phyloP scores from a whole-genome alignment of 1,140 invertebrate genomes.

The Contarinia nasturtii region DNA sequence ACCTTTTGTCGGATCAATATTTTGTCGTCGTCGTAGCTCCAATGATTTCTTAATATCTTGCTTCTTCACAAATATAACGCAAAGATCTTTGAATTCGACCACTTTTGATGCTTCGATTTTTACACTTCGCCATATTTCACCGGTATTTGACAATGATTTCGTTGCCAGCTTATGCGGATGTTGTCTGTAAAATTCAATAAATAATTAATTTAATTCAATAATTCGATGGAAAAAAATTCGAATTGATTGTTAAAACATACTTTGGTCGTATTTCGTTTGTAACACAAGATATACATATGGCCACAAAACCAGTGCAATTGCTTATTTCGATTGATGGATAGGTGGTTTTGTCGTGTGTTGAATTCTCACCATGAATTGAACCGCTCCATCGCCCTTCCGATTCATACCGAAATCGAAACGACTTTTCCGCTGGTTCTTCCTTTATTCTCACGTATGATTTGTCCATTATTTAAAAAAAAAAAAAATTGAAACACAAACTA shows the following conservation, averaged over 20 bases:
- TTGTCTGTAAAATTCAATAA: constrained; percentile 30
- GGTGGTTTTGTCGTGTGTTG: constrained; percentile 76
- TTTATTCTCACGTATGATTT: constrained; percentile 48
- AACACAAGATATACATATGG: constrained; percentile 76
- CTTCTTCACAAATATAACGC: constrained; percentile 92
- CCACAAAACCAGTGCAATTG: constrained; percentile 52
- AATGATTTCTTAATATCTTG: constrained; percentile 84
- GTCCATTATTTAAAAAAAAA: too few relatives aligned
- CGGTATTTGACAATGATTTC: constrained; percentile 76
- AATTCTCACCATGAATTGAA: constrained; percentile 80
- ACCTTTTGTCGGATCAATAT: constrained; percentile 91
- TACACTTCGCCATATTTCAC: constrained; percentile 61
- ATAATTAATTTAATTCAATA: neutral
- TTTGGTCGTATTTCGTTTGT: constrained; percentile 85
- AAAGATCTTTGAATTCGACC: constrained; percentile 75
- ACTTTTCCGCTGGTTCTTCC: constrained; percentile 83
- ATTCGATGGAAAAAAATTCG: too few relatives aligned
- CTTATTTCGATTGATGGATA: constrained; percentile 83
- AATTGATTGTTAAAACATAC: constrained; percentile 4
- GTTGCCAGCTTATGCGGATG: constrained; percentile 94
- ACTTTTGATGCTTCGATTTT: constrained; percentile 54
- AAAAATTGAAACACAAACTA: too few relatives aligned
- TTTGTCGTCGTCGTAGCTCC: constrained; percentile 56
- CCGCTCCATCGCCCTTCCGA: constrained; percentile 91
- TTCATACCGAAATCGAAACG: constrained; percentile 77